Evolutionary conservation across 2,888 invertebrate species (phyloP).

Genomic region (Colostygia pectinataria): DNA sequence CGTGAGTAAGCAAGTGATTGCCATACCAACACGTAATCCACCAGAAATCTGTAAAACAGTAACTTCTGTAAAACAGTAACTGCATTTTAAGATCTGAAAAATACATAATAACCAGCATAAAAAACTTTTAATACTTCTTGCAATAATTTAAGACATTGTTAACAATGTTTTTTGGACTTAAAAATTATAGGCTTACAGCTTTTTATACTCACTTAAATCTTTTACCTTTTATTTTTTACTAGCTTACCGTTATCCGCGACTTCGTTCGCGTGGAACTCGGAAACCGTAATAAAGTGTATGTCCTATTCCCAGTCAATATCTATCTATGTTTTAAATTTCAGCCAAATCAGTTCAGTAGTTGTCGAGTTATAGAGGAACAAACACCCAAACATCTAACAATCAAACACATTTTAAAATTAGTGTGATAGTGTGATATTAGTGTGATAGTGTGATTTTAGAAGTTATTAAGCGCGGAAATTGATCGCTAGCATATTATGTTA

Average conservation of each 20-base stretch:
- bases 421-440: no score
- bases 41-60: constrained; percentile 28
- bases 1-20: background rate
- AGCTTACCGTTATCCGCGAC: background rate
- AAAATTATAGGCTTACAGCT: constrained; percentile 1
- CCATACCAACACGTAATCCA: constrained; percentile 5
- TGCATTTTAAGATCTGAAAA: constrained; percentile 31
- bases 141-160: constrained; percentile 16
- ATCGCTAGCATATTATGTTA: no score
- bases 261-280: no score
- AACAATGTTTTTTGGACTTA: constrained; percentile 12
- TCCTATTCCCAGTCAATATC: no score
- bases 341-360: no score
- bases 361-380: no score
- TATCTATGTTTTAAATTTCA: no score
- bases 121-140: constrained; percentile 24
- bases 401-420: no score
- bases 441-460: no score
- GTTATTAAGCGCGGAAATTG: no score
- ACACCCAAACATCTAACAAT: no score
- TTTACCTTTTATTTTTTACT: background rate
- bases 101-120: constrained; percentile 30
- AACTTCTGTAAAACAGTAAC: constrained; percentile 28
- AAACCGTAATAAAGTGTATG: no score
- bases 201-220: background rate